These are phyloP conservation scores for Epinephelus lanceolatus DNA, from an alignment of 2,113 vertebrate species.

Conservation along the genomic window DNA sequence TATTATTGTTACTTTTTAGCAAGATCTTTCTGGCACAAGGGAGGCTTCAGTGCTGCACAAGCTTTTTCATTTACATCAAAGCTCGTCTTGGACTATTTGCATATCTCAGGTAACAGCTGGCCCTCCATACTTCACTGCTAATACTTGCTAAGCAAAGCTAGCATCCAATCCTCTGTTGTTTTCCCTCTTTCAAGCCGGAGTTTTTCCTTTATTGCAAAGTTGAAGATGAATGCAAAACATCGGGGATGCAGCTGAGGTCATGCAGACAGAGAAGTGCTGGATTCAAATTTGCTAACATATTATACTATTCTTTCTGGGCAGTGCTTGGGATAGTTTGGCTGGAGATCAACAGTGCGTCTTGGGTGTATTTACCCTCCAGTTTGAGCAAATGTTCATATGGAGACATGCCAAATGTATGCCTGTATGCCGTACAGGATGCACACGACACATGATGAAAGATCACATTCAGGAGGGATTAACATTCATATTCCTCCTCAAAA, in stretches of 20 bases:
- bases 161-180: constrained; percentile 48
- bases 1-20: constrained; percentile 34
- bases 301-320: constrained; percentile 3
- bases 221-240: constrained; percentile 42
- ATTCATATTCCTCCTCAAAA: not conserved
- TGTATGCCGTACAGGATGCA: not conserved
- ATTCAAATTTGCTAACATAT: constrained; percentile 12
- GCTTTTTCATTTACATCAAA: constrained; percentile 74
- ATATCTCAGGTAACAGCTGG: constrained; percentile 75
- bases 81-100: constrained; percentile 67
- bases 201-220: constrained; percentile 45
- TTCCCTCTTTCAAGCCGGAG: constrained; percentile 24
- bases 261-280: not conserved
- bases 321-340: not conserved
- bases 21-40: constrained; percentile 41
- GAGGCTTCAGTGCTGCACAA: constrained; percentile 42
- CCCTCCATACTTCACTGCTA: constrained; percentile 47
- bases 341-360: not conserved
- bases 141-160: constrained; percentile 52
- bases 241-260: constrained; percentile 22
- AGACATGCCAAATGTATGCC: not conserved
- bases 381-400: not conserved
- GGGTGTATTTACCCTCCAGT: not conserved
- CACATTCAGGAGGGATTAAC: constrained; percentile 23
- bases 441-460: not conserved